Evolutionary conservation across 2,113 vertebrate species (phyloP), one percentile per base, ranked within the genome.

Genomic region (Panthera tigris): DNA sequence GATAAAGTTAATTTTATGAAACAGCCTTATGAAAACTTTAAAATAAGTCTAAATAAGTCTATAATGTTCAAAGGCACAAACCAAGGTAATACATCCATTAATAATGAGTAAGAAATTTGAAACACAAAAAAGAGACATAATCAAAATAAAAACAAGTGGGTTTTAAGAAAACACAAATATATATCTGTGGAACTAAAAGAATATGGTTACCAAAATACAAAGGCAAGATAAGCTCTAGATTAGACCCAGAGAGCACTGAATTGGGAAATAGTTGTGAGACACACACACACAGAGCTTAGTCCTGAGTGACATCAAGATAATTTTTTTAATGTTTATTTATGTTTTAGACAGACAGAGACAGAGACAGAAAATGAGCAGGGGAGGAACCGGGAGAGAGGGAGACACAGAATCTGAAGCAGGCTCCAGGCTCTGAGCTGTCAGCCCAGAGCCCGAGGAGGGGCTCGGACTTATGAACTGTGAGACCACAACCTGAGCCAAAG

Each of bases 1-100:
- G 45, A 69, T 81, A 66, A 83, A 90, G 50, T 85, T 65, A 90
- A 86, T 55, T 94, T 71, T 80, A 36, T 94, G 52, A 80, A 92
- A 52, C 15, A 63, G 21, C 55, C 69, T 89, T 65, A 88, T 31
- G 81, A 92, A 82, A 14, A 71, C 19, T 52, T 91, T 84, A 68
- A 66, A 82, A 65, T 74, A 89, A 82, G 5, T 87, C 61, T 80
- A 61, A 61, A 61, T 61, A 61, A 61, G 14, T 76, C 82, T 66
- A 71, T 50, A 94, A 91, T 65, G 78, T 80, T 74, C 88, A 88
- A 65, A 88, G 65, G 11, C 41, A 48, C 81, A 94, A 55, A 11
- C 50, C 33, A 87, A 88, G 33, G 27, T 7, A 86, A 84, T 9
- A 50, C 21, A 52, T 88, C 45, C 36, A 84, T 71, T 94, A 55